Percentiles rank a stretch among this genome's conserved stretches.
Evolutionary conservation across 2,797 vertebrate genomes (phyloP).

Genomic region (Epinephelus malabaricus): DNA sequence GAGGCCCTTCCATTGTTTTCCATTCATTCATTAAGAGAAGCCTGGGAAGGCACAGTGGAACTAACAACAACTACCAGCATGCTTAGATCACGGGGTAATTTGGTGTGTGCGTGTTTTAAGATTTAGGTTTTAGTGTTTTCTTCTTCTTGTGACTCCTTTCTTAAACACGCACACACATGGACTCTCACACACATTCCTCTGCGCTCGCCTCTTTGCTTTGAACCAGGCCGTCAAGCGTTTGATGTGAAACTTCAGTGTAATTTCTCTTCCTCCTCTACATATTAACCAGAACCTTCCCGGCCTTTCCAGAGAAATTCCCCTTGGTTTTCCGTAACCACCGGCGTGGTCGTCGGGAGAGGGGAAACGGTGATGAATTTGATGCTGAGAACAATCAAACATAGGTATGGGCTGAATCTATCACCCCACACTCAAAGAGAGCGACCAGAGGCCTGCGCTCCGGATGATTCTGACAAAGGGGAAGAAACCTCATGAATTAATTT

Average conservation of each 20-base stretch:
- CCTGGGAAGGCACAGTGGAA: conserved; percentile 59
- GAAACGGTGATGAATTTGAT: conserved; percentile 83
- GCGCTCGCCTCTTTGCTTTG: conserved; percentile 71
- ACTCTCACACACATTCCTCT: conserved; percentile 54
- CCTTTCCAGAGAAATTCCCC: conserved; percentile 68
- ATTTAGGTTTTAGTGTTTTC: conserved; percentile 57
- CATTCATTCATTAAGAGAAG: conserved; percentile 80
- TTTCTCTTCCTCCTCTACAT: conserved; percentile 77
- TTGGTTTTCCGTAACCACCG: conserved; percentile 66
- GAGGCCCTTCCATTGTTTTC: conserved; percentile 86
- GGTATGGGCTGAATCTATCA: conserved; percentile 82
- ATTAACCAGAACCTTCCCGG: conserved; percentile 83
- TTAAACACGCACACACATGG: conserved; percentile 25
- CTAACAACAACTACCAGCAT: conserved; percentile 60
- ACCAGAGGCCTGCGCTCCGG: conserved; percentile 68
- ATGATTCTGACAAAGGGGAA: conserved; percentile 75
- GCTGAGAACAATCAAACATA: conserved; percentile 83
- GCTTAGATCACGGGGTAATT: conserved; percentile 43
- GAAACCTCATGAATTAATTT: conserved; percentile 78
- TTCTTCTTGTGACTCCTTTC: conserved; percentile 30
- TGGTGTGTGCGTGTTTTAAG: conserved; percentile 29
- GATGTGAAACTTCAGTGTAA: conserved; percentile 77
- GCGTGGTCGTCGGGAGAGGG: conserved; percentile 59
- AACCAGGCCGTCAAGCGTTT: conserved; percentile 71
- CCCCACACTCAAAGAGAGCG: conserved; percentile 75